Percentiles rank a stretch among this genome's conserved stretches.
Conservation (phyloP, 2,888 invertebrate species). For the Acanthopleura granulata region DNA sequence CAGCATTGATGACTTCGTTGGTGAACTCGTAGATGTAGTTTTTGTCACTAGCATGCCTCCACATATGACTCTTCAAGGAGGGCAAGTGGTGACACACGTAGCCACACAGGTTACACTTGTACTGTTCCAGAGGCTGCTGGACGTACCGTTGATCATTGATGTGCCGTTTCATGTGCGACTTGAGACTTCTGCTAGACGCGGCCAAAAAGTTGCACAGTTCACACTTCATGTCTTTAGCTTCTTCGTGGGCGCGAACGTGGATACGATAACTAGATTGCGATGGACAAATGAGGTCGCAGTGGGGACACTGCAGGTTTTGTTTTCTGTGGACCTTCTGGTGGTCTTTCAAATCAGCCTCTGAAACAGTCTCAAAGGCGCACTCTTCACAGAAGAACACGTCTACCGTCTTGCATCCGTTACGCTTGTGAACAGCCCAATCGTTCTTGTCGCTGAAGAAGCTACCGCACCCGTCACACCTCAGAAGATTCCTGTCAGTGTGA, state of each 20-base stretch:
- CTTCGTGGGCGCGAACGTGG: slow-evolving; percentile 16
- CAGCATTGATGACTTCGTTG: slow-evolving; percentile 67
- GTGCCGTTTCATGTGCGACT: slow-evolving; percentile 69
- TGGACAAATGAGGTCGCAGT: slow-evolving; percentile 26
- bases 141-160: slow-evolving; percentile 66
- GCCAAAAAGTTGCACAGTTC: slow-evolving; percentile 66
- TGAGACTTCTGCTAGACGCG: slow-evolving; percentile 61
- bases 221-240: slow-evolving; percentile 58
- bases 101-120: slow-evolving; percentile 68
- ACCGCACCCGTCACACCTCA: slow-evolving; percentile 45
- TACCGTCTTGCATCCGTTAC: slow-evolving; percentile 29
- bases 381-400: slow-evolving; percentile 19
- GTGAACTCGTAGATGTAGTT: slow-evolving; percentile 67
- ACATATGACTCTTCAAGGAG: slow-evolving; percentile 69
- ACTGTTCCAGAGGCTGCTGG: slow-evolving; percentile 68
- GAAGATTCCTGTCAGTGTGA: slow-evolving; percentile 33
- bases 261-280: slow-evolving; percentile 17
- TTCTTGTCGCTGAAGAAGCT: slow-evolving; percentile 39
- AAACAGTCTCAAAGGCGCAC: slow-evolving; percentile 13
- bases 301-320: slow-evolving; percentile 23
- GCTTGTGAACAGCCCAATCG: slow-evolving; percentile 39
- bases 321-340: slow-evolving; percentile 6
- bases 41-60: slow-evolving; percentile 66
- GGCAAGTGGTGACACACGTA: slow-evolving; percentile 69
- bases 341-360: background rate